Percentiles rank a stretch among this genome's conserved stretches.
Evolutionary conservation across 2,113 vertebrate genomes (phyloP).

Genomic region (Peromyscus leucopus): DNA sequence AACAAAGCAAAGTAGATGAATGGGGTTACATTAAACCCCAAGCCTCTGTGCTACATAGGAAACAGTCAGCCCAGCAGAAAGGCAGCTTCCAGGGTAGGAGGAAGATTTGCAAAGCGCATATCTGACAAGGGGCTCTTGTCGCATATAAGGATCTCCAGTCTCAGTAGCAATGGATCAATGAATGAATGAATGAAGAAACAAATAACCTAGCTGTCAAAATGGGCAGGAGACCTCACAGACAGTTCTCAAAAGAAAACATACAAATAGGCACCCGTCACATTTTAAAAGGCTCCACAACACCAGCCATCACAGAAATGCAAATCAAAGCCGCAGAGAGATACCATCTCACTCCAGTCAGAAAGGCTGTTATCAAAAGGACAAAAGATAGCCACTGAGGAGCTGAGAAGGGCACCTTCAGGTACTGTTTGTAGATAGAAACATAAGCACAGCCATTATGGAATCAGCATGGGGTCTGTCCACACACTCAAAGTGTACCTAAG

Average conservation of each 20-base stretch:
- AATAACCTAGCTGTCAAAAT: background rate
- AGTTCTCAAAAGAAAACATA: background rate
- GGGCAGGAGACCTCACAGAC: background rate
- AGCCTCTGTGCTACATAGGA: background rate
- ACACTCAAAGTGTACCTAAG: background rate
- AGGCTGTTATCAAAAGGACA: background rate
- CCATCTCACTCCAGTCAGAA: background rate
- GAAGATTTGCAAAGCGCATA: background rate
- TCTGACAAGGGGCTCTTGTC: background rate
- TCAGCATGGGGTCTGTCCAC: background rate
- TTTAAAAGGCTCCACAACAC: background rate
- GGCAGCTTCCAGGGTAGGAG: background rate
- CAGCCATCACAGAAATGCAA: background rate
- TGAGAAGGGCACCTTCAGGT: background rate
- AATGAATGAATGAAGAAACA: background rate
- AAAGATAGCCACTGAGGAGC: background rate
- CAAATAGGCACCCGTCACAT: background rate
- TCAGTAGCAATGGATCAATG: background rate
- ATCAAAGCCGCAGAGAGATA: background rate
- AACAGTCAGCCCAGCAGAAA: background rate
- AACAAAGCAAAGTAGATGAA: background rate
- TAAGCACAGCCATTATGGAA: background rate
- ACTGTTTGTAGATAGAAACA: background rate
- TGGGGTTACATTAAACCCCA: background rate
- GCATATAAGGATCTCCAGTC: background rate